phyloP scores from a whole-genome alignment of 2,888 invertebrate genomes.

The Acleris cristana region DNA sequence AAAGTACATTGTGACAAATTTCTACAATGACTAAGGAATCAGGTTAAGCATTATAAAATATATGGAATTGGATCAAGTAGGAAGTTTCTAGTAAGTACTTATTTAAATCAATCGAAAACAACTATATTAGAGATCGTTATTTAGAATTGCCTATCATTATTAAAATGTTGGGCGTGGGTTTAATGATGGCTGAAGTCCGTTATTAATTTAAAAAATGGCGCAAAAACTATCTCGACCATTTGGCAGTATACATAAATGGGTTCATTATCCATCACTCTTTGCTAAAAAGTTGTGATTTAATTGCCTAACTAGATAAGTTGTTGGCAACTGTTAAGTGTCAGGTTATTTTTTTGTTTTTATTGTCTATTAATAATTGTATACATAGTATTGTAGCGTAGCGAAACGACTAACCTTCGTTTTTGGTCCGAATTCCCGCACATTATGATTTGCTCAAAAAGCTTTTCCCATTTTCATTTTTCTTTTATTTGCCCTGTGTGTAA shows the following conservation, averaged over 20 bases:
- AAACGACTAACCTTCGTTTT: no score
- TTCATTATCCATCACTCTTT: conserved; percentile 20
- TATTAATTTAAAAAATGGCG: conserved; percentile 14
- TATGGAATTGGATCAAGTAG: no score
- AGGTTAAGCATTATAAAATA: no score
- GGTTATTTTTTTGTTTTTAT: not conserved
- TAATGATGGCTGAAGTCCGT: conserved; percentile 10
- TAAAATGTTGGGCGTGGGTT: conserved; percentile 26
- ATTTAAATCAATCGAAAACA: not conserved
- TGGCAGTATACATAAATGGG: conserved; percentile 15
- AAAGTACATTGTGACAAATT: no score
- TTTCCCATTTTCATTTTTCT: no score
- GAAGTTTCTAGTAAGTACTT: not conserved
- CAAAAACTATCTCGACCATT: conserved; percentile 20
- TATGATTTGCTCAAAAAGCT: no score
- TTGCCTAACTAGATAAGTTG: conserved; percentile 1
- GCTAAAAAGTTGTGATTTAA: conserved; percentile 26
- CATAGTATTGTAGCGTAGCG: no score
- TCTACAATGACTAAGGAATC: no score
- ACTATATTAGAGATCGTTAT: conserved; percentile 6
- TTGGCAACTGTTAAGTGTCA: not conserved
- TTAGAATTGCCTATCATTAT: conserved; percentile 11
- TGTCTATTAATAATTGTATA: no score
- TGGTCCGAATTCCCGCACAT: no score
- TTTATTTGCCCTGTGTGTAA: no score